These are phyloP conservation scores for Paratrypauchen microcephalus DNA, from an alignment of 2,797 vertebrate species.

Conservation along the genomic window DNA sequence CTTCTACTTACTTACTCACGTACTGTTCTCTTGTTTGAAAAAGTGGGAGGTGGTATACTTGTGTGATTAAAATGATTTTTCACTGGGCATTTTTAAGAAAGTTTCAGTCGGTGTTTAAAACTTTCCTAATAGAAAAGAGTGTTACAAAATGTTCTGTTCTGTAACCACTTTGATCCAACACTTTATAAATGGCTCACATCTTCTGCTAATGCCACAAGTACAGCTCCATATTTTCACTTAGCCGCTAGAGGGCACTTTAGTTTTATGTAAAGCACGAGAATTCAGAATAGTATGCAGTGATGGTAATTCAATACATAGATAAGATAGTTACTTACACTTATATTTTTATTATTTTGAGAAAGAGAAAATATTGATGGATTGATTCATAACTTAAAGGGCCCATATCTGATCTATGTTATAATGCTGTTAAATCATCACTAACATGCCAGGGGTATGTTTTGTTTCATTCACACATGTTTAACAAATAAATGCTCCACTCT, in stretches of 20 bases:
- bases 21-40: background rate
- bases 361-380: too few species aligned
- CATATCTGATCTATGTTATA: too few species aligned
- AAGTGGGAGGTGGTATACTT: background rate
- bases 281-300: background rate
- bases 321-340: too few species aligned
- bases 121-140: background rate
- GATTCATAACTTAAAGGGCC: too few species aligned
- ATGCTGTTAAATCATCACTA: too few species aligned
- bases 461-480: too few species aligned
- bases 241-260: slow-evolving; percentile 5
- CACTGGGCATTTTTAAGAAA: background rate
- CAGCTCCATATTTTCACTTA: too few species aligned
- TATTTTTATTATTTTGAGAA: too few species aligned
- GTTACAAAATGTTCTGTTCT: slow-evolving; percentile 6
- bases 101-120: slow-evolving; percentile 6
- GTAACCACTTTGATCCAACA: background rate
- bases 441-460: too few species aligned
- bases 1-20: background rate
- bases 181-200: slow-evolving; percentile 7
- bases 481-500: too few species aligned
- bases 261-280: background rate
- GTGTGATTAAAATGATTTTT: background rate
- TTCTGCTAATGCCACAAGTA: background rate
- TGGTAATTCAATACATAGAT: background rate